Conservation (phyloP, 2,113 vertebrate species). For the Antigone vipio region DNA sequence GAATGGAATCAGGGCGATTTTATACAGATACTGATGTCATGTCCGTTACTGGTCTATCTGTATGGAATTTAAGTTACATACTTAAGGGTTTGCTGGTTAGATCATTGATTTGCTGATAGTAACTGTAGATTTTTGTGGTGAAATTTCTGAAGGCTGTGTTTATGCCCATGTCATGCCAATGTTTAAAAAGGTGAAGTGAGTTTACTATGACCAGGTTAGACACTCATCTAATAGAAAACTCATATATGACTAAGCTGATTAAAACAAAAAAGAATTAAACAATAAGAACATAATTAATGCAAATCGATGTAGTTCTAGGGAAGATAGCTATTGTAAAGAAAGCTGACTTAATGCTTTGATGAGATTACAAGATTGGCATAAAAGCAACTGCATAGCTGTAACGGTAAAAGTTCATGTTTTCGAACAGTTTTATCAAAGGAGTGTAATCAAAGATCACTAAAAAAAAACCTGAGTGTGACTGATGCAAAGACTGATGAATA, state of each 20-base stretch:
- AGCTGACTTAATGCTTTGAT: constrained; percentile 14
- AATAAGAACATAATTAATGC: not conserved
- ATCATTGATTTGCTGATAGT: not conserved
- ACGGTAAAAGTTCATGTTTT: not conserved
- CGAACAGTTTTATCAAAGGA: not conserved
- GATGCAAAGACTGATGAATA: not conserved
- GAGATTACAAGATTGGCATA: constrained; percentile 9
- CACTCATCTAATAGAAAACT: not conserved
- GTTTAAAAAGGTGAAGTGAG: not conserved
- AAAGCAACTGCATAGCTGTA: not conserved
- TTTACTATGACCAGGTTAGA: not conserved
- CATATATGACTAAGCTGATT: not conserved
- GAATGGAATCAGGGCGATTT: not conserved
- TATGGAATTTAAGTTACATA: not conserved
- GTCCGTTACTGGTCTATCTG: not conserved
- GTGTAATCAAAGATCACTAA: not conserved
- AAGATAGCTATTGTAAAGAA: constrained; percentile 6
- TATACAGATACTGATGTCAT: not conserved
- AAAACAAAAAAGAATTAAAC: not conserved
- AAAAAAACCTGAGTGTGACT: not conserved
- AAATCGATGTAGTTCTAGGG: not conserved
- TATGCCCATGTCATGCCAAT: not conserved
- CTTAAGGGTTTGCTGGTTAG: not conserved
- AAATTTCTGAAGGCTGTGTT: not conserved
- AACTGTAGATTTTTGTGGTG: not conserved